Evolutionary conservation across 2,113 vertebrate genomes (phyloP).

Genomic region (Varanus komodoensis): DNA sequence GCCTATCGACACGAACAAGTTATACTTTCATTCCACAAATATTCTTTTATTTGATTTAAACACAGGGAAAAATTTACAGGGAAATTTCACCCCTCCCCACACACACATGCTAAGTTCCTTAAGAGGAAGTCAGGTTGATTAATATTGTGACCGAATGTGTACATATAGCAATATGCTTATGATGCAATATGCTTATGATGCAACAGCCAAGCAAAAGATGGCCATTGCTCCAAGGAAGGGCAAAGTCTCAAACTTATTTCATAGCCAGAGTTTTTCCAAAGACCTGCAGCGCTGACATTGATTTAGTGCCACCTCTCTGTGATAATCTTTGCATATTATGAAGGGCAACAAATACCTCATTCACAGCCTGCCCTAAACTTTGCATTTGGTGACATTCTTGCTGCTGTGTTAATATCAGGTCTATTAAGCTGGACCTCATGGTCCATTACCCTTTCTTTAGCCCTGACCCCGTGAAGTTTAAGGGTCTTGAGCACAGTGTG

Average conservation of each 20-base stretch:
- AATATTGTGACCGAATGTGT: slow-evolving; percentile 45
- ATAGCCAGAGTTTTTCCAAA: slow-evolving; percentile 75
- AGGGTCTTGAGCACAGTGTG: slow-evolving; percentile 92
- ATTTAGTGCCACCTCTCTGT: slow-evolving; percentile 79
- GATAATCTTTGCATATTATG: slow-evolving; percentile 84
- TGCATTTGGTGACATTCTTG: slow-evolving; percentile 87
- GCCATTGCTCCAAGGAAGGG: slow-evolving; percentile 54
- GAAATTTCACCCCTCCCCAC: slow-evolving; percentile 22
- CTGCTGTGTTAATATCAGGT: slow-evolving; percentile 87
- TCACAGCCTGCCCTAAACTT: slow-evolving; percentile 82
- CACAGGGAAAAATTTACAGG: slow-evolving; percentile 35
- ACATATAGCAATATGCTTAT: slow-evolving; percentile 51
- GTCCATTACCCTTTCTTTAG: slow-evolving; percentile 91
- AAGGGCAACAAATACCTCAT: slow-evolving; percentile 86
- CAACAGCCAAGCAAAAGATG: slow-evolving; percentile 52
- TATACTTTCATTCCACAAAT: slow-evolving; percentile 56
- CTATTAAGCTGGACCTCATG: slow-evolving; percentile 90
- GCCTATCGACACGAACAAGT: neutral
- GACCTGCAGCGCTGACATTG: slow-evolving; percentile 78
- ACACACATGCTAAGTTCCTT: slow-evolving; percentile 20
- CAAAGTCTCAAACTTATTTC: slow-evolving; percentile 68
- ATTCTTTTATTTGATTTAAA: slow-evolving; percentile 25
- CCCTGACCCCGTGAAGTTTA: slow-evolving; percentile 89
- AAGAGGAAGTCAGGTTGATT: slow-evolving; percentile 31
- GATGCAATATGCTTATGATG: slow-evolving; percentile 25